Evolutionary conservation across 2,113 vertebrate genomes (phyloP).

Genomic region (Nothoprocta pentlandii): DNA sequence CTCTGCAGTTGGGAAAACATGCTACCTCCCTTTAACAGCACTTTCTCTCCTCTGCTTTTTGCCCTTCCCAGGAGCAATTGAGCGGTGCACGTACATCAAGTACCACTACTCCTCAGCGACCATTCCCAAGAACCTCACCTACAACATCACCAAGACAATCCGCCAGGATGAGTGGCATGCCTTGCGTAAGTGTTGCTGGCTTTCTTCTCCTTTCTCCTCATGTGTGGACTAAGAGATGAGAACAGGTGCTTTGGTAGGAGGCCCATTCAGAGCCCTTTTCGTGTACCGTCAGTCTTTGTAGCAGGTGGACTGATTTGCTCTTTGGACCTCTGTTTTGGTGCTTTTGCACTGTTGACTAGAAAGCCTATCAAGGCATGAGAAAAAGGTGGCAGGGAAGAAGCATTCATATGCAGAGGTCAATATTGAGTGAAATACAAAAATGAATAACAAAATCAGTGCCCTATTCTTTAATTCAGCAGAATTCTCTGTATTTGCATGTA

Average conservation of each 20-base stretch:
- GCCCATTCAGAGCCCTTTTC: not conserved
- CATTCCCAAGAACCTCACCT: conserved; percentile 97
- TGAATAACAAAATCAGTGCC: conserved; percentile 45
- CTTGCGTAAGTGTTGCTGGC: conserved; percentile 89
- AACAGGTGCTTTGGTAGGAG: not conserved
- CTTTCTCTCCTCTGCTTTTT: conserved; percentile 6
- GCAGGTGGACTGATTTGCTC: conserved; percentile 13
- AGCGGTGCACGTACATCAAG: conserved; percentile 94
- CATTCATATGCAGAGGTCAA: conserved; percentile 21
- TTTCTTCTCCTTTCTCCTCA: not conserved
- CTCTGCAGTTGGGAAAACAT: not conserved
- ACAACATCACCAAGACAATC: conserved; percentile 99
- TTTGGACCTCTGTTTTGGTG: not conserved
- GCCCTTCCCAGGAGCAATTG: conserved; percentile 80
- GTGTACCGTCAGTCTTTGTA: not conserved
- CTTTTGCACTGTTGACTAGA: conserved; percentile 27
- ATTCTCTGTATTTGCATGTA: not conserved
- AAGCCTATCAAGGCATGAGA: conserved; percentile 49
- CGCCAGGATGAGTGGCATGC: conserved; percentile 98
- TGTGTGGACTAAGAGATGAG: not conserved
- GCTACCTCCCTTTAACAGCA: not conserved
- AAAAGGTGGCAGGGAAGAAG: not conserved
- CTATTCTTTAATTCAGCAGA: conserved; percentile 42
- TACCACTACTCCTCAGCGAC: conserved; percentile 98
- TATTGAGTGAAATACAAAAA: conserved; percentile 52